phyloP scores from a whole-genome alignment of 2,888 invertebrate species.

The Steinernema hermaphroditum region DNA sequence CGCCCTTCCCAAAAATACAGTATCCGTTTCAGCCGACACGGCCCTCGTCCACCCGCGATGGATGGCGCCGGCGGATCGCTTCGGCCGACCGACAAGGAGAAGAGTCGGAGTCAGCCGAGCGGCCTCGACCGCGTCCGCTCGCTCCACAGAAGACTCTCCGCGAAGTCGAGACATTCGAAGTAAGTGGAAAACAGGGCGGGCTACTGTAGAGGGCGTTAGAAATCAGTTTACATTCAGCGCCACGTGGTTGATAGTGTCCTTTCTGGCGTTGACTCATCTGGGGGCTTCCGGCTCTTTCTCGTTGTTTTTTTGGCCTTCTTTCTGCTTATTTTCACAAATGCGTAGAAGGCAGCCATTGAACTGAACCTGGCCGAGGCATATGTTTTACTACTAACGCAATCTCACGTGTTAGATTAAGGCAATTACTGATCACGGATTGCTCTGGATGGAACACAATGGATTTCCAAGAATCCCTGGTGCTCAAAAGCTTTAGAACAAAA shows the following conservation, averaged over 20 bases:
- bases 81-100: slow-evolving; percentile 42
- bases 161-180: slow-evolving; percentile 40
- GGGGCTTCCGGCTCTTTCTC: not conserved
- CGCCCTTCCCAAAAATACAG: slow-evolving; percentile 13
- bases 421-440: no score
- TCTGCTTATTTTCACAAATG: not conserved
- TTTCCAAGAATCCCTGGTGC: no score
- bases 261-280: not conserved
- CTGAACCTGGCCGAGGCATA: no score
- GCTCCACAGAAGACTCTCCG: slow-evolving; percentile 56
- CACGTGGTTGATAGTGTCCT: not conserved
- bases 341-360: no score
- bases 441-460: no score
- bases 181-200: not conserved
- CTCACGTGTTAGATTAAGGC: no score
- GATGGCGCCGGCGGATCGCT: slow-evolving; percentile 41
- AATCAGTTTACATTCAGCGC: no score
- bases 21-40: slow-evolving; percentile 1
- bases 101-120: slow-evolving; percentile 58
- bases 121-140: slow-evolving; percentile 61
- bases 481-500: no score
- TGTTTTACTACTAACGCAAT: no score
- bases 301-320: not conserved
- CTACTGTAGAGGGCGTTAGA: no score
- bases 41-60: no score